Conservation (phyloP, 2,113 vertebrate genomes). For the rat (Rattus norvegicus) region DNA sequence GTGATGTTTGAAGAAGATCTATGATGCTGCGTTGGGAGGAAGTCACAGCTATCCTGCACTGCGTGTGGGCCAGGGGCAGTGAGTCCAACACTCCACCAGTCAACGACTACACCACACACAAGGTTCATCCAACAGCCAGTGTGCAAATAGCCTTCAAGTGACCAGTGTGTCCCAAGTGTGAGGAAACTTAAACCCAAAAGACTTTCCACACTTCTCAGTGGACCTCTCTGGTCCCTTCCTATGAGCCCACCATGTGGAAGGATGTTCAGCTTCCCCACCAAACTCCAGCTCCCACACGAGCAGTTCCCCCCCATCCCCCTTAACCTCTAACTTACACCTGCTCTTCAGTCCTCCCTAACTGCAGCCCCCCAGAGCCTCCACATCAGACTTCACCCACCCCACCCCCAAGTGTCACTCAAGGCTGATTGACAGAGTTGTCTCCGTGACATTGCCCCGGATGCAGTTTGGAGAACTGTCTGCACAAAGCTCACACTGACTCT, state of each 20-base stretch:
- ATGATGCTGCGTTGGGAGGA: background rate
- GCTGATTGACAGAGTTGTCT: background rate
- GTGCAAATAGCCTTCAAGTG: background rate
- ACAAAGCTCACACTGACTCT: too few species aligned
- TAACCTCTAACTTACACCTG: background rate
- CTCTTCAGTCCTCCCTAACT: background rate
- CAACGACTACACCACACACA: background rate
- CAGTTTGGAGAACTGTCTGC: background rate
- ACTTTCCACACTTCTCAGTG: background rate
- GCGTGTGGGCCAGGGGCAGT: background rate
- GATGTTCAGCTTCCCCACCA: rapidly evolving
- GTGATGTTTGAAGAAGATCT: background rate
- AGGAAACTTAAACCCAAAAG: background rate
- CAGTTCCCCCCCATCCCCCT: background rate
- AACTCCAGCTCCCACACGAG: background rate
- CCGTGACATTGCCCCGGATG: background rate
- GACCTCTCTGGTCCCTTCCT: background rate
- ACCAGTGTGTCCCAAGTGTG: background rate
- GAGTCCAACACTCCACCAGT: background rate
- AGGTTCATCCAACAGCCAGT: background rate
- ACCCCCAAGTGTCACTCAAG: background rate
- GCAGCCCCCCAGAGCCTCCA: too few species aligned
- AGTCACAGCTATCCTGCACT: background rate
- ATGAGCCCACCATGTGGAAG: rapidly evolving
- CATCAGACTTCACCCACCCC: background rate